Evolutionary conservation across 2,797 vertebrate genomes (phyloP).

Genomic region (Neostethus bicornis): DNA sequence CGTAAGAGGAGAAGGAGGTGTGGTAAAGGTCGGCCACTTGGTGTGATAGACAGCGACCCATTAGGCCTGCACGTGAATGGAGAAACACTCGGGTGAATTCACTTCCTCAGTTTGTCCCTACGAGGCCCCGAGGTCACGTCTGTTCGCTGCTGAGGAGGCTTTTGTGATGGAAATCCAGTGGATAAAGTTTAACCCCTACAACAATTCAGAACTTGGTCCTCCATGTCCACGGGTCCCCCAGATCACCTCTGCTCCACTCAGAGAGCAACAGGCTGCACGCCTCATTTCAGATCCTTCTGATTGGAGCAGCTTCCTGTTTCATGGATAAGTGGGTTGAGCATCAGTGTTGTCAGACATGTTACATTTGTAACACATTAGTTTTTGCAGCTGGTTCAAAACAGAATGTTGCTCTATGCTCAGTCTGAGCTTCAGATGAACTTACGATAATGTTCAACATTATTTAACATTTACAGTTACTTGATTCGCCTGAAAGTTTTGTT

Average conservation of each 20-base stretch:
- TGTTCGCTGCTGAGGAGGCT: conserved; percentile 60
- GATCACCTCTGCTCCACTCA: conserved; percentile 37
- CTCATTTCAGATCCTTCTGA: conserved; percentile 38
- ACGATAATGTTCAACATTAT: no score
- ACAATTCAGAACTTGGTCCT: conserved; percentile 67
- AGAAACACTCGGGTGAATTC: conserved; percentile 57
- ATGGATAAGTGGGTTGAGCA: conserved; percentile 50
- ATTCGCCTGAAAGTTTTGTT: no score
- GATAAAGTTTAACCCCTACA: conserved; percentile 74
- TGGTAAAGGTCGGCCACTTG: conserved; percentile 40
- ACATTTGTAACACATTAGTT: no score
- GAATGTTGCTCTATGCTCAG: no score
- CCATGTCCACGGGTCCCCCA: conserved; percentile 36
- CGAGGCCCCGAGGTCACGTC: conserved; percentile 76
- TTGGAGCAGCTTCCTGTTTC: conserved; percentile 40
- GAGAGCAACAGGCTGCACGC: conserved; percentile 34
- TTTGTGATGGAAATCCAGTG: conserved; percentile 81
- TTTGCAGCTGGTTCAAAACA: no score
- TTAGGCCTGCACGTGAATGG: conserved; percentile 67
- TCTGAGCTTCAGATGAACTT: no score
- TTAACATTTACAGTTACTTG: no score
- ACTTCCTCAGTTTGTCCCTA: conserved; percentile 72
- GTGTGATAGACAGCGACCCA: conserved; percentile 67
- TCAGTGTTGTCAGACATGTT: no score
- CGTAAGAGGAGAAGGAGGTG: conserved; percentile 53